Conservation (phyloP, 2,888 invertebrate species). For the Polydrusus pterygomalis region DNA sequence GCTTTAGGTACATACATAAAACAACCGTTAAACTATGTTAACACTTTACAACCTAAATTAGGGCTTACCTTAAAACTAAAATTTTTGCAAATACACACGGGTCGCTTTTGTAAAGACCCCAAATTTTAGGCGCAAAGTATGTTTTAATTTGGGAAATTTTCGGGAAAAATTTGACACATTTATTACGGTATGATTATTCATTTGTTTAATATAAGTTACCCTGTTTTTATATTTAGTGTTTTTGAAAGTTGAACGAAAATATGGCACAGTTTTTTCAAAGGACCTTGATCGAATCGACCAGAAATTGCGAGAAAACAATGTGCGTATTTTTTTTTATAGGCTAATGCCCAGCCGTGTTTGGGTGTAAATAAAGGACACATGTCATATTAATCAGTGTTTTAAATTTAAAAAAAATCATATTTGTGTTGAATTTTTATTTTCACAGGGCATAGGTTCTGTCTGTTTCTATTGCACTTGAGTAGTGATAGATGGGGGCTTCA, state of each 20-base stretch:
- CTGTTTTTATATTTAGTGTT: constrained; percentile 53
- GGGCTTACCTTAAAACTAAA: constrained; percentile 30
- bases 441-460: too few relatives aligned
- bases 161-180: constrained; percentile 48
- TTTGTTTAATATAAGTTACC: constrained; percentile 52
- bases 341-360: too few relatives aligned
- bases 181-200: constrained; percentile 49
- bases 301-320: constrained; percentile 11
- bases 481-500: too few relatives aligned
- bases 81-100: constrained; percentile 20
- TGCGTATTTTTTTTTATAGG: too few relatives aligned
- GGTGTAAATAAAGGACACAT: too few relatives aligned
- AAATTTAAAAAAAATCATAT: too few relatives aligned
- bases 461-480: too few relatives aligned
- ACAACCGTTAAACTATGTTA: constrained; percentile 21
- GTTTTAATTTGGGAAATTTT: constrained; percentile 27
- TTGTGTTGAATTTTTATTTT: too few relatives aligned
- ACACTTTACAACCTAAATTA: constrained; percentile 15
- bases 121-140: constrained; percentile 16
- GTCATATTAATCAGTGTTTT: too few relatives aligned
- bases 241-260: constrained; percentile 44
- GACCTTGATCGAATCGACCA: constrained; percentile 42
- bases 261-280: constrained; percentile 45
- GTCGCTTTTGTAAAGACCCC: constrained; percentile 3
- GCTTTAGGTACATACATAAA: constrained; percentile 37